These are phyloP conservation scores for Rallus limicola DNA, from an alignment of 2,113 vertebrate genomes.

Conservation along the genomic window DNA sequence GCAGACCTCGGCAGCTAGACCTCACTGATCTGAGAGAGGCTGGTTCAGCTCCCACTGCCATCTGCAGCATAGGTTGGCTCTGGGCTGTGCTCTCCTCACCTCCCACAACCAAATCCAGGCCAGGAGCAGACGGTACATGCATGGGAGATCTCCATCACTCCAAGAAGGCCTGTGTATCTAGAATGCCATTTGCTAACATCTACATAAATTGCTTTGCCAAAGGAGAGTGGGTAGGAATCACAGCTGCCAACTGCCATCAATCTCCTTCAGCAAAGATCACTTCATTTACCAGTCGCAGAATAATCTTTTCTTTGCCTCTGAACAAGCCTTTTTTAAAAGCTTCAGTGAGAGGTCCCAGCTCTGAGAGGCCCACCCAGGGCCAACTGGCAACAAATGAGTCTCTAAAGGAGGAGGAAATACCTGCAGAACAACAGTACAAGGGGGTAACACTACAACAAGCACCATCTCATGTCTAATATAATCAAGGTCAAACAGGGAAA, in stretches of 20 bases:
- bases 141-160: background rate
- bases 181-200: background rate
- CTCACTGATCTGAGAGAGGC: background rate
- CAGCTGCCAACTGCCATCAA: background rate
- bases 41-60: background rate
- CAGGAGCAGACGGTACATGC: background rate
- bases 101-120: background rate
- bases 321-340: background rate
- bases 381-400: background rate
- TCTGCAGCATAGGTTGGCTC: background rate
- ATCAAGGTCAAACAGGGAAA: background rate
- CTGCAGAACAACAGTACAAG: background rate
- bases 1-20: background rate
- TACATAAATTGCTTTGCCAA: background rate
- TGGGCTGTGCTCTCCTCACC: background rate
- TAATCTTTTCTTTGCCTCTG: background rate
- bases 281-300: background rate
- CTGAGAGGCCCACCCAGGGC: background rate
- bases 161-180: background rate
- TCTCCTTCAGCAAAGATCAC: background rate
- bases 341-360: background rate
- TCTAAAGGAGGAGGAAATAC: background rate
- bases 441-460: background rate
- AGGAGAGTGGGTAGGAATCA: background rate
- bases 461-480: background rate